phyloP scores from a whole-genome alignment of 2,888 invertebrate genomes.

The Mythimna lalbum region DNA sequence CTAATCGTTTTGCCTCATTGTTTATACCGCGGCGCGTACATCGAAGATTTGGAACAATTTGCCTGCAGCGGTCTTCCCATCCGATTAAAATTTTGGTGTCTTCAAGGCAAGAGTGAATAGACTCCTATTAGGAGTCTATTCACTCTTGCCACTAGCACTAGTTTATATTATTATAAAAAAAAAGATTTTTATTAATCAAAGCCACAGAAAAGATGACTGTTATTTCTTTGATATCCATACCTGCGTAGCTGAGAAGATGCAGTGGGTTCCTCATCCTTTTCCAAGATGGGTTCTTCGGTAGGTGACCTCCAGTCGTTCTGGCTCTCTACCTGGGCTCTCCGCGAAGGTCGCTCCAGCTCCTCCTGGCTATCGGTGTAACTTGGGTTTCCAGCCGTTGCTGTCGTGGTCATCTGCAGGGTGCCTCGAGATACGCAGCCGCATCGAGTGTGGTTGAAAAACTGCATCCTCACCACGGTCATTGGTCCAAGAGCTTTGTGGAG shows the following conservation, averaged over 20 bases:
- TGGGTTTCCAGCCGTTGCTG: slow-evolving; percentile 61
- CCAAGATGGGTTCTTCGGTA: slow-evolving; percentile 75
- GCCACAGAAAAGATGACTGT: not conserved
- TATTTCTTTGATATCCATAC: slow-evolving; percentile 62
- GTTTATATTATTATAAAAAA: no score
- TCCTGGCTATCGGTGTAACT: slow-evolving; percentile 64
- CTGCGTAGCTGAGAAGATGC: slow-evolving; percentile 82
- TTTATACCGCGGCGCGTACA: no score
- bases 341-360: slow-evolving; percentile 59
- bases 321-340: slow-evolving; percentile 59
- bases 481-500: slow-evolving; percentile 80
- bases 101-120: no score
- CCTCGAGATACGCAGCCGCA: slow-evolving; percentile 83
- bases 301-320: slow-evolving; percentile 76
- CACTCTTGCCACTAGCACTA: no score
- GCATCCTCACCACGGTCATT: slow-evolving; percentile 76
- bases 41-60: no score
- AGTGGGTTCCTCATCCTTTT: slow-evolving; percentile 77
- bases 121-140: no score
- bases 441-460: slow-evolving; percentile 85
- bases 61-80: no score
- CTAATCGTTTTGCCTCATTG: no score
- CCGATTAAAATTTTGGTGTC: no score
- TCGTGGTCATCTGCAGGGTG: slow-evolving; percentile 72
- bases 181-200: not conserved